phyloP scores from a whole-genome alignment of 1,140 invertebrate species.

The Diachasma alloeum region DNA sequence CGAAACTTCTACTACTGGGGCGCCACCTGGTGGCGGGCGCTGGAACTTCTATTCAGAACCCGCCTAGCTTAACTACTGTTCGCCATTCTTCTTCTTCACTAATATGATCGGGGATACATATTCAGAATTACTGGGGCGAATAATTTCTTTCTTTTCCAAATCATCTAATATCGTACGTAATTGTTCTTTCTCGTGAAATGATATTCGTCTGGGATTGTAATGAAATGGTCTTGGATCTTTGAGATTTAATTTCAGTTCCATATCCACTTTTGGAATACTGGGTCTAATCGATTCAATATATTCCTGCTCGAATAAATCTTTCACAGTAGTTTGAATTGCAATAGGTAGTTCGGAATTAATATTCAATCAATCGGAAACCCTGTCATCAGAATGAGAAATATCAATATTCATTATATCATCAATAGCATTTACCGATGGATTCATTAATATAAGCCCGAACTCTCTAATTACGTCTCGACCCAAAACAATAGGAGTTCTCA shows the following conservation, averaged over 20 bases:
- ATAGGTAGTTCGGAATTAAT: conserved; percentile 7
- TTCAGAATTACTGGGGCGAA: conserved; percentile 39
- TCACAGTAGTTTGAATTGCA: not conserved
- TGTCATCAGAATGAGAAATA: not conserved
- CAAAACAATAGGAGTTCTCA: conserved; percentile 3
- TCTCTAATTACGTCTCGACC: conserved; percentile 12
- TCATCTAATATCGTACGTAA: conserved; percentile 14
- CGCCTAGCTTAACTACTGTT: too few species aligned
- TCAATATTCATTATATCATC: conserved; percentile 26
- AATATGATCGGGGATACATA: conserved; percentile 44
- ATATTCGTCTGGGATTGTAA: conserved; percentile 32
- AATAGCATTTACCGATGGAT: not conserved
- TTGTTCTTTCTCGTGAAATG: conserved; percentile 22
- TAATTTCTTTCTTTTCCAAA: conserved; percentile 35
- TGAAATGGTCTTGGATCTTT: conserved; percentile 30
- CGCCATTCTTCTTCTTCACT: conserved; percentile 44
- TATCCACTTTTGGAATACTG: not conserved
- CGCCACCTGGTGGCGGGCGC: too few species aligned
- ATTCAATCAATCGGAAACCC: conserved; percentile 9
- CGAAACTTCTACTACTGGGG: too few species aligned
- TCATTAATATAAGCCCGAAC: conserved; percentile 2
- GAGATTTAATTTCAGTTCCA: conserved; percentile 25
- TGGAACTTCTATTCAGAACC: too few species aligned
- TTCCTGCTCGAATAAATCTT: conserved; percentile 7
- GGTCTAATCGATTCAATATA: conserved; percentile 12